Evolutionary conservation across 1,140 invertebrate species (phyloP), one percentile per base, ranked within the genome.

Genomic region (Drosophila athabasca): DNA sequence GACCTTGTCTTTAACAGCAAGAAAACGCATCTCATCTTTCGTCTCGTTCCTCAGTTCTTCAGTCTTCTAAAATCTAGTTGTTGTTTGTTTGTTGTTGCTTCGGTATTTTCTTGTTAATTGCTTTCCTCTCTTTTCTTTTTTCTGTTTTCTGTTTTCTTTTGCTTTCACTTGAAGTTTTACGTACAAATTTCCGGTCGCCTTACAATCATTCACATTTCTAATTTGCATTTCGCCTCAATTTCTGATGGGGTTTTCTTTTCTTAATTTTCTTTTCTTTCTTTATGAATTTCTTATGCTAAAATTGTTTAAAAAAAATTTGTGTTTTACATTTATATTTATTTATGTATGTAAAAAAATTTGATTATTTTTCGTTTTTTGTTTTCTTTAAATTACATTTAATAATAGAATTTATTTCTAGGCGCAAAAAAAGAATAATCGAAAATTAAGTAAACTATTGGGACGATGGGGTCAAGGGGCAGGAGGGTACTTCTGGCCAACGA

Each of bases 301-400:
- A 81, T 74, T 74, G 69, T 73, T 74, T 31, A 73, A 87, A 82
- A 85, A 87, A 88, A 82, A 74, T 51, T 74, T 87, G 81, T 81
- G 77, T 80, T 83, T 75, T 84, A 84, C 76, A 84, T 85, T 84
- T 78, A 85, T 66, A 76, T 85, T 85, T 87, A 87, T 87, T 87
- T 87, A 87, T 87, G 74, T 87, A 85, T 87, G 77, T 80, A 79
- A 87, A 87, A 87, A 87, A 87, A 87, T 87, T 87, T 87, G 82
- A 87, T 87, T 87, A 87, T 78, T 85, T 82, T 65, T 52, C 43
- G 50, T 76, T 73, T 73, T 39, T 51, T 41, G 19, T 61, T 45
- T 57, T 31, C 22, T 80, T 80, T 80, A 65, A 81, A 82, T 82
- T 82, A 82, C 79, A 82, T 77, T 82, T 82, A 78, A 74, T 83